A percentile compares a stretch with the other conserved stretches of the same genome.
Evolutionary conservation across 2,113 vertebrate genomes (phyloP).

Genomic region (Prietella phreatophila): DNA sequence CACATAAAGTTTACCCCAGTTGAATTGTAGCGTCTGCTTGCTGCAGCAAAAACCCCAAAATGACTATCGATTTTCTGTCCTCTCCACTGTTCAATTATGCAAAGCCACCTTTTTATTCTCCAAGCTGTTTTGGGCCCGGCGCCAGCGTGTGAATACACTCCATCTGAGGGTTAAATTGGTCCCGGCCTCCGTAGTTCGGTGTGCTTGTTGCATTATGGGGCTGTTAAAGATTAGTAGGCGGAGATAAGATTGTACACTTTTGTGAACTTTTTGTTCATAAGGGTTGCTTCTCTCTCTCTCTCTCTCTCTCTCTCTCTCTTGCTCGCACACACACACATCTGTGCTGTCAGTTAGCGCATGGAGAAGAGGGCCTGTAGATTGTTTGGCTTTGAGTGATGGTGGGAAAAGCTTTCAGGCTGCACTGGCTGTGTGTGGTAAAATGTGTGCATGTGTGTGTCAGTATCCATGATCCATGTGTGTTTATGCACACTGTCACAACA

Average conservation of each 20-base stretch:
- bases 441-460: not conserved
- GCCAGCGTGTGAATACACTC: not conserved
- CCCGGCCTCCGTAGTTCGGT: not conserved
- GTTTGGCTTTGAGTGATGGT: slow-evolving; percentile 23
- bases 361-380: not conserved
- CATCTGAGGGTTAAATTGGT: not conserved
- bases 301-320: no score
- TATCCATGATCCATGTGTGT: not conserved
- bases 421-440: not conserved
- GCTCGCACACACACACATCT: not conserved
- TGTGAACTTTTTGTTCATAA: not conserved
- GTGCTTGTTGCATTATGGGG: slow-evolving; percentile 38
- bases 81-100: slow-evolving; percentile 73
- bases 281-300: not conserved
- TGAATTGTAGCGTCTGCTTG: slow-evolving; percentile 71
- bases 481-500: slow-evolving; percentile 17
- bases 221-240: not conserved
- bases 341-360: not conserved
- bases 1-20: slow-evolving; percentile 44
- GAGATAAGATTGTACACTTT: not conserved
- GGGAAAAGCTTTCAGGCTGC: not conserved
- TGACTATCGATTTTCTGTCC: slow-evolving; percentile 83
- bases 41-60: slow-evolving; percentile 71
- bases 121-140: not conserved
- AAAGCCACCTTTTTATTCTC: slow-evolving; percentile 60